These are phyloP conservation scores for Lithophane socia DNA, from an alignment of 2,888 invertebrate genomes.

Conservation along the genomic window DNA sequence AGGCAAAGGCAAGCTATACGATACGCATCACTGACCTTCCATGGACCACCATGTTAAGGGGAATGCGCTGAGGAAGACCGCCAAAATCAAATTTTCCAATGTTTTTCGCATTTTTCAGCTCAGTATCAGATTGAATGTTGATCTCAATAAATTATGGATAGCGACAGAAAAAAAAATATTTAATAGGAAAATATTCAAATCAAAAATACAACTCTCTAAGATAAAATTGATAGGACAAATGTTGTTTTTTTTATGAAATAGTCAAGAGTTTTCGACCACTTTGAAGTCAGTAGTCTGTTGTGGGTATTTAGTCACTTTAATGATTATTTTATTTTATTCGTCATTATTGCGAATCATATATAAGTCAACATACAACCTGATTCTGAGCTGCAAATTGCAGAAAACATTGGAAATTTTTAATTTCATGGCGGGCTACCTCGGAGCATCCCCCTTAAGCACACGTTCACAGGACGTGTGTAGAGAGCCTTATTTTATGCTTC, in stretches of 20 bases:
- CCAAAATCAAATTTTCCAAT: not conserved
- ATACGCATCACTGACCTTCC: conserved; percentile 84
- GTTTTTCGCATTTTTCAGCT: not conserved
- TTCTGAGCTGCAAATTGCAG: not conserved
- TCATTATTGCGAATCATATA: not conserved
- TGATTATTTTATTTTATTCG: not conserved
- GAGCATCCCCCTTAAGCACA: conserved; percentile 58
- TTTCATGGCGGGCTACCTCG: not conserved
- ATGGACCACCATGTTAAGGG: conserved; percentile 76
- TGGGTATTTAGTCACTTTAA: not conserved
- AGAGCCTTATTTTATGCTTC: conserved; percentile 89
- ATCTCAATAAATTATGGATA: not conserved
- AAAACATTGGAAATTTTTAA: not conserved
- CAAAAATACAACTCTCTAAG: not conserved
- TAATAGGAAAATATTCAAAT: too few relatives aligned
- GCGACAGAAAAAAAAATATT: not conserved
- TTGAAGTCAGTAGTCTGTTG: not conserved
- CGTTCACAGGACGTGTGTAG: conserved; percentile 77
- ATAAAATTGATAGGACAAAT: not conserved
- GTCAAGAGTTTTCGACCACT: not conserved
- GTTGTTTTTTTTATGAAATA: not conserved
- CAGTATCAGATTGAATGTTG: not conserved
- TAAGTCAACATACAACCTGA: not conserved
- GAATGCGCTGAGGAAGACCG: not conserved
- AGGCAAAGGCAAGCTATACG: conserved; percentile 75